phyloP scores from a whole-genome alignment of 2,888 invertebrate genomes.

The Ernsta delagoae region DNA sequence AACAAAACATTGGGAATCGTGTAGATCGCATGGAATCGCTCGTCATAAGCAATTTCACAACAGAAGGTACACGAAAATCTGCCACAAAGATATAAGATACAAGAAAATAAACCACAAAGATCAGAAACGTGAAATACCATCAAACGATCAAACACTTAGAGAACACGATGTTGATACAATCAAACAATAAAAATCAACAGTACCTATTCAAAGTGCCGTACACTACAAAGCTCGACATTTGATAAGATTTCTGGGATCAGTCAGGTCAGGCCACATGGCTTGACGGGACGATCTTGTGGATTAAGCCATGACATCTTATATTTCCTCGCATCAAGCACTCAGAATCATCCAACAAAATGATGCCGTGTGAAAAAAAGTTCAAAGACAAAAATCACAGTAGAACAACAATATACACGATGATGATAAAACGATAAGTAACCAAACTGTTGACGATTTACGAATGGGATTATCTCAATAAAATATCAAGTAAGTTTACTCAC shows the following conservation, averaged over 20 bases:
- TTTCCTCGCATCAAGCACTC: no score
- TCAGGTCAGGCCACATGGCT: no score
- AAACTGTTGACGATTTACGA: not conserved
- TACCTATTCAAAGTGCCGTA: not conserved
- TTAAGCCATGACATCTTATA: no score
- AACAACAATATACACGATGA: not conserved
- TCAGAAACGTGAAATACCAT: slow-evolving; percentile 70
- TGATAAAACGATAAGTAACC: not conserved
- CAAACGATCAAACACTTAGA: slow-evolving; percentile 40
- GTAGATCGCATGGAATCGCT: slow-evolving; percentile 5
- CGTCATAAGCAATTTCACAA: slow-evolving; percentile 6
- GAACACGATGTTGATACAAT: slow-evolving; percentile 10
- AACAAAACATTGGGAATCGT: not conserved
- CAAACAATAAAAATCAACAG: slow-evolving; percentile 6
- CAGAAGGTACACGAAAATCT: not conserved
- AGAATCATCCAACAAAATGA: no score
- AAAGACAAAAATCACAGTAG: not conserved
- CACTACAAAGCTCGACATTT: not conserved
- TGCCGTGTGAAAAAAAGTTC: no score
- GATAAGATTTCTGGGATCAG: not conserved
- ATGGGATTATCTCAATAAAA: not conserved
- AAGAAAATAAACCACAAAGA: slow-evolving; percentile 42
- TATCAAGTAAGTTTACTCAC: not conserved
- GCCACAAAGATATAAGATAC: not conserved
- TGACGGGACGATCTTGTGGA: no score